A percentile compares a stretch with the other conserved stretches of the same genome.
Evolutionary conservation across 2,113 vertebrate species (phyloP).

Genomic region (Misgurnus mizolepis): DNA sequence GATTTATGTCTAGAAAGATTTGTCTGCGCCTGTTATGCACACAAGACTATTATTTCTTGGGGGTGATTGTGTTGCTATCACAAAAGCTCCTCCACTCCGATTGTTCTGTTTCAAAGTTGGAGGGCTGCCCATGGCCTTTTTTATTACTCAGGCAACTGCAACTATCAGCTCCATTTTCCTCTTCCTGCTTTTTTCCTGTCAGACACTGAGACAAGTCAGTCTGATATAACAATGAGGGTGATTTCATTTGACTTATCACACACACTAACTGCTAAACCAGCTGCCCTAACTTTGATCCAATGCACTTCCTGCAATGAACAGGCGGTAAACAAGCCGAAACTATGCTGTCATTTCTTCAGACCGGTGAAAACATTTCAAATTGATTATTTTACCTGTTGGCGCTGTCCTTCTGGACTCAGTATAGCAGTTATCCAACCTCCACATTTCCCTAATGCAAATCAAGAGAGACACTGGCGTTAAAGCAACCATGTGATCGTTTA

Average conservation of each 20-base stretch:
- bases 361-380: slow-evolving; percentile 47
- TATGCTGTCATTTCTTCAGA: slow-evolving; percentile 59
- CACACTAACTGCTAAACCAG: slow-evolving; percentile 78
- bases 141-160: slow-evolving; percentile 72
- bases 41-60: slow-evolving; percentile 68
- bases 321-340: slow-evolving; percentile 73
- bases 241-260: slow-evolving; percentile 79
- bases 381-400: slow-evolving; percentile 48
- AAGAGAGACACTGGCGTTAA: slow-evolving; percentile 21
- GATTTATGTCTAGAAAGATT: slow-evolving; percentile 65
- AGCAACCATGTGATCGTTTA: slow-evolving; percentile 22
- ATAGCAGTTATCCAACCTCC: not conserved
- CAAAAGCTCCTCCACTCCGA: slow-evolving; percentile 70
- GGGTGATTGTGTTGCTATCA: slow-evolving; percentile 78
- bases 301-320: slow-evolving; percentile 76
- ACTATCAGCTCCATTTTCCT: slow-evolving; percentile 75
- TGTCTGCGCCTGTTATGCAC: slow-evolving; percentile 70
- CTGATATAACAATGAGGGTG: slow-evolving; percentile 79
- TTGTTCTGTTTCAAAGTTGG: slow-evolving; percentile 74
- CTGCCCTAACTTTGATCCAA: slow-evolving; percentile 80
- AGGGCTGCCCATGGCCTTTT: slow-evolving; percentile 67
- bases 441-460: slow-evolving; percentile 24
- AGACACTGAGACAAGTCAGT: slow-evolving; percentile 77
- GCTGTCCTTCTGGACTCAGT: slow-evolving; percentile 20
- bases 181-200: slow-evolving; percentile 79